Conservation (phyloP, 2,113 vertebrate species). For the Accipiter cooperii region DNA sequence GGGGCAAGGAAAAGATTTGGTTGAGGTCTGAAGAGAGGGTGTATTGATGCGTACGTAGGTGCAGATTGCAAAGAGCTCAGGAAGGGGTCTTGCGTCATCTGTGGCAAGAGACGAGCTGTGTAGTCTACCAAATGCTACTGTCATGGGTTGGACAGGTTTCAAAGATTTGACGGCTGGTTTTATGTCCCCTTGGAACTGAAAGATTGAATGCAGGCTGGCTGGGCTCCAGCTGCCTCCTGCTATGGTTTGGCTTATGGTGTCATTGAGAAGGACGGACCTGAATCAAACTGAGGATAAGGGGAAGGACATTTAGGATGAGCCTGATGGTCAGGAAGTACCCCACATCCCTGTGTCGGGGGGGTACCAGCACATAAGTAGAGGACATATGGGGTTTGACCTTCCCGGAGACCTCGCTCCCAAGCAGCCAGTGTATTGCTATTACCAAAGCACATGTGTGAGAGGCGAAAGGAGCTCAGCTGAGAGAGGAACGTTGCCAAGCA, state of each 20-base stretch:
- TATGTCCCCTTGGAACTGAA: background rate
- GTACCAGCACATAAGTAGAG: background rate
- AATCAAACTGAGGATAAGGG: background rate
- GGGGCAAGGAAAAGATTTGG: background rate
- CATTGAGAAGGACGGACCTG: background rate
- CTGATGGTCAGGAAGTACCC: background rate
- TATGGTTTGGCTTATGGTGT: background rate
- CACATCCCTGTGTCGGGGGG: rapidly evolving
- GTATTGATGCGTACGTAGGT: background rate
- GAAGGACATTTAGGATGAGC: background rate
- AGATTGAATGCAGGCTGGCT: background rate
- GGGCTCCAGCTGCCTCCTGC: background rate
- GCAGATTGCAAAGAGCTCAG: background rate
- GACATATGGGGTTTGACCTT: background rate
- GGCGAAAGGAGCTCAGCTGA: too few species aligned
- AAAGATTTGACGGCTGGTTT: background rate
- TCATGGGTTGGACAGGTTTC: background rate
- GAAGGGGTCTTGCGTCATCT: background rate
- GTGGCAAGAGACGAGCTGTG: background rate
- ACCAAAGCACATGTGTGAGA: background rate
- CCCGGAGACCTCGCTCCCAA: rapidly evolving
- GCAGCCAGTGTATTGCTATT: rapidly evolving
- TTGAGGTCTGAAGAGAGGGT: background rate
- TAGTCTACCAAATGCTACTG: background rate
- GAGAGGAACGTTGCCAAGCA: background rate